Conservation (phyloP, 2,797 vertebrate genomes). For the Paedocypris micromegethes region DNA sequence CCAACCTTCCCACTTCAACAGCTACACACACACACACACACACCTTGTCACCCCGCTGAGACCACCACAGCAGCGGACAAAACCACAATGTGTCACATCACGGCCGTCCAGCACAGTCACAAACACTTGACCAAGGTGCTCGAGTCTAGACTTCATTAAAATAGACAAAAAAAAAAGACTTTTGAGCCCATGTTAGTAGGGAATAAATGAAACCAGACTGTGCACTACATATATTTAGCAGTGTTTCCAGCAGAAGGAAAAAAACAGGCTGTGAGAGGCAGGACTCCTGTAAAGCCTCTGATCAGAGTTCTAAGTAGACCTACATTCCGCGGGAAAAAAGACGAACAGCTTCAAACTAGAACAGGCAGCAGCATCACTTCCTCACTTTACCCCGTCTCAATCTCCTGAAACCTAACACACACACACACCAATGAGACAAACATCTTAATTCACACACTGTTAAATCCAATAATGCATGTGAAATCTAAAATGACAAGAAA, state of each 20-base stretch:
- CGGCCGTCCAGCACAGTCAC: not conserved
- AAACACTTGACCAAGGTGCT: not conserved
- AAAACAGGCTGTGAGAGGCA: constrained; percentile 20
- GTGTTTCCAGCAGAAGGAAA: not conserved
- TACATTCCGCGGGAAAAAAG: constrained; percentile 23
- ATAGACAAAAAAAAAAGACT: not conserved
- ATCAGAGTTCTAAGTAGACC: constrained; percentile 33
- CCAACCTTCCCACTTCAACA: constrained; percentile 17
- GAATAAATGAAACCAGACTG: not conserved
- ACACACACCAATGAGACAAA: not conserved
- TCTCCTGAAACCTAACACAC: not conserved
- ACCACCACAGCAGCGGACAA: not conserved
- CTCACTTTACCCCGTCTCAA: not conserved
- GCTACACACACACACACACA: not conserved
- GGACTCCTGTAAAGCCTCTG: constrained; percentile 27
- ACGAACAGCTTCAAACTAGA: constrained; percentile 19
- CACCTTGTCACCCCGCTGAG: constrained; percentile 7
- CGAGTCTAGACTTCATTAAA: not conserved
- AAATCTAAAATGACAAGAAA: no score
- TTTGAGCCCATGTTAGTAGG: not conserved
- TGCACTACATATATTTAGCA: not conserved
- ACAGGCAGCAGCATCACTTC: constrained; percentile 10
- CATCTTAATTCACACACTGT: no score
- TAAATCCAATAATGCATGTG: no score
- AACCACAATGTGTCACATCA: not conserved